Percentiles rank a stretch among this genome's conserved stretches.
phyloP scores from a whole-genome alignment of 2,888 invertebrate genomes.

The Rotaria magnacalcarata region DNA sequence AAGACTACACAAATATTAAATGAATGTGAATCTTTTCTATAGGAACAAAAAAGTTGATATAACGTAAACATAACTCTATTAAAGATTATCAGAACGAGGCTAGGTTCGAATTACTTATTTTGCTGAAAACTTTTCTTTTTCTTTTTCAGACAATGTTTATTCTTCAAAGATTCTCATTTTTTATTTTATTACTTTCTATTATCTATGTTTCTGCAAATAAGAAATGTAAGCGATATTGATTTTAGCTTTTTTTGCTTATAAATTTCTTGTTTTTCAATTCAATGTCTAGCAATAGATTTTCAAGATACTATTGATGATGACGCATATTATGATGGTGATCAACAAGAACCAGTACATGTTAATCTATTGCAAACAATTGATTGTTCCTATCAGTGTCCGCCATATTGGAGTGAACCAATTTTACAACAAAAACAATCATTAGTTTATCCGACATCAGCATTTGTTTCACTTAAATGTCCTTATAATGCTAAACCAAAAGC shows the following conservation, averaged over 20 bases:
- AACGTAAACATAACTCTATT: no score
- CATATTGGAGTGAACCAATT: slow-evolving; percentile 21
- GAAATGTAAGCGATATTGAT: neutral
- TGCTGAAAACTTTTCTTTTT: neutral
- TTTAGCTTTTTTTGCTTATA: neutral
- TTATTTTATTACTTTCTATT: neutral
- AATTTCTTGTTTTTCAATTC: neutral
- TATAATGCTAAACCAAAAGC: neutral
- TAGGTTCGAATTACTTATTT: no score
- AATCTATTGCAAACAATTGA: neutral
- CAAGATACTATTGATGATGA: neutral
- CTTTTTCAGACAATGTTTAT: neutral
- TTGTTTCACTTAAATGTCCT: slow-evolving; percentile 5
- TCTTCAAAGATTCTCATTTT: neutral
- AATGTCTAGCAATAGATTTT: neutral
- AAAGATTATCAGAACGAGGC: no score
- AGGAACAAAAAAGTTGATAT: no score
- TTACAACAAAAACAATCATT: slow-evolving; percentile 13
- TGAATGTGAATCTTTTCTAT: no score
- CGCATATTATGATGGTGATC: slow-evolving; percentile 30
- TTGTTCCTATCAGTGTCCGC: slow-evolving; percentile 10
- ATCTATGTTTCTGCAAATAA: neutral
- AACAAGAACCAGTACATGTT: neutral
- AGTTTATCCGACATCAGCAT: slow-evolving; percentile 18
- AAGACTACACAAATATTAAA: no score